Conservation (phyloP, 2,888 invertebrate species). For the Agonopterix subpropinquella region DNA sequence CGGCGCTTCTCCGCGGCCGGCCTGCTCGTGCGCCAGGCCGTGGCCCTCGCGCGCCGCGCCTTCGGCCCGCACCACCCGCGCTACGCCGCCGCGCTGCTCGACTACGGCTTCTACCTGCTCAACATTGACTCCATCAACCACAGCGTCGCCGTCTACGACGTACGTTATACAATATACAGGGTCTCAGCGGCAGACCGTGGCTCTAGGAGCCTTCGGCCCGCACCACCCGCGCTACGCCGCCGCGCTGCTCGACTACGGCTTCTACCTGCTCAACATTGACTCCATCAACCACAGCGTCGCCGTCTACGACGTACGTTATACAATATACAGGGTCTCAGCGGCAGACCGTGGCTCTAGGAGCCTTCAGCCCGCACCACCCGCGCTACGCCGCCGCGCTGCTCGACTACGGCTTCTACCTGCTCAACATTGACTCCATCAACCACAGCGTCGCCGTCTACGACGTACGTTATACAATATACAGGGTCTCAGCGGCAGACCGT, state of each 20-base stretch:
- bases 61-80: slow-evolving; percentile 84
- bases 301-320: slow-evolving; percentile 80
- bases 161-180: no score
- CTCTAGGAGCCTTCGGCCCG: slow-evolving; percentile 77
- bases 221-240: slow-evolving; percentile 90
- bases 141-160: slow-evolving; percentile 90
- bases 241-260: slow-evolving; percentile 91
- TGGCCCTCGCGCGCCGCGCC: slow-evolving; percentile 79
- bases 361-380: slow-evolving; percentile 82
- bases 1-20: slow-evolving; percentile 89
- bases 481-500: slow-evolving; percentile 89
- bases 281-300: slow-evolving; percentile 89
- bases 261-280: slow-evolving; percentile 92
- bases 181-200: slow-evolving; percentile 87
- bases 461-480: slow-evolving; percentile 64
- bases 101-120: slow-evolving; percentile 93
- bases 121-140: slow-evolving; percentile 91
- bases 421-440: slow-evolving; percentile 90
- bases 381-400: slow-evolving; percentile 89
- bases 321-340: no score
- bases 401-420: slow-evolving; percentile 93
- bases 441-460: slow-evolving; percentile 91
- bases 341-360: slow-evolving; percentile 84
- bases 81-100: slow-evolving; percentile 88
- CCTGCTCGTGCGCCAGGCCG: slow-evolving; percentile 88